Base-by-base conservation (phyloP, 2,888 invertebrate genomes). In the Alcis repandata region DNA sequence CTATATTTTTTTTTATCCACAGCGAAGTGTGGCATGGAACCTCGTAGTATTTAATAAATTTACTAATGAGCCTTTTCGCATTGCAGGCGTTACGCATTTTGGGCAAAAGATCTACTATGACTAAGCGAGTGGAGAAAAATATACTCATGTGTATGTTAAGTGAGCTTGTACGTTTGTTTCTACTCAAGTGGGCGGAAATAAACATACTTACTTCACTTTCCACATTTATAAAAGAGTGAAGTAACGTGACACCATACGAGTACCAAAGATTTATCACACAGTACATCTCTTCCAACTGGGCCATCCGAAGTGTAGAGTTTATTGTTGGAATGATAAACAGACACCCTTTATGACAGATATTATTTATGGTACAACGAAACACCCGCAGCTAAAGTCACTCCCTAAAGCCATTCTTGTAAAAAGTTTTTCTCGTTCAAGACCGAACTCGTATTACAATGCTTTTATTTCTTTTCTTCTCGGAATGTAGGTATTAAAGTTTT, bases 341-440 rank as follows among this genome's bases (percentile, higher is more conserved):
- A 52, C 59, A 63, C 62, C 52, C 51, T 65, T 68, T 63, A 53
- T 61, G 64, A 56, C 51, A 67, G 59, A 54, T 54, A 51, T 63
- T 68, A 66, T 66, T 66, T 66, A 52, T 57, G 57, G 38, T 49
- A 67, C 58, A 54, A 60, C 40, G 59, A 62, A 69, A 69, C 52
- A 49, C 56, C 67, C 57, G 62, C 51, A 53, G 64, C 66, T 57
- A 20, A 54, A 54, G 38, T 59, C 52, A 52, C 51, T 67, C 51
- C 64, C 49, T 11, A 46, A 60, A 66, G 57, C 56, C 65, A 58
- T 61, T 67, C 58, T 38, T 70, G 32, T 61, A 49, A 59, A 63
- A 70, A 68, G 59, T 68, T 65, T 63, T 60, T 32, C 46, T 57
- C 60, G 54, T 52, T 19, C 45, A 64, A 64, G 33, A 59, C 60